Evolutionary conservation across 2,113 vertebrate species (phyloP).

Genomic region (Actinemys pallida): DNA sequence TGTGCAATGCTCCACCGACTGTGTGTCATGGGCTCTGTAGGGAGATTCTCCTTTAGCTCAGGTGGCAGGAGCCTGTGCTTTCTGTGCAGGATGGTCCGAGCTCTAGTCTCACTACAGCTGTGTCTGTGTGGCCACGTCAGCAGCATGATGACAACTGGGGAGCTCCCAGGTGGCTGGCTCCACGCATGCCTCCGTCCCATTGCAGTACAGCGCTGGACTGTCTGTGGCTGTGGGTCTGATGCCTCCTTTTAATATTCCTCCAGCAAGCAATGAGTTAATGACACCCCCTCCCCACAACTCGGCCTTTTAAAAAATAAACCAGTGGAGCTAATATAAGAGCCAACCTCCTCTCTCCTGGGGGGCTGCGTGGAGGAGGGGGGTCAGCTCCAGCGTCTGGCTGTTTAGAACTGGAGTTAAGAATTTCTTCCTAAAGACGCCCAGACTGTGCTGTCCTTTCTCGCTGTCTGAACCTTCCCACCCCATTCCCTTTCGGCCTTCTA

Average conservation of each 20-base stretch:
- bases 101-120: background rate
- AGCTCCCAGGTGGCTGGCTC: background rate
- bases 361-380: fast-evolving
- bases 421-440: background rate
- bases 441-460: background rate
- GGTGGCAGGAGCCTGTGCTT: background rate
- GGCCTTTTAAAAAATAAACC: background rate
- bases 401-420: background rate
- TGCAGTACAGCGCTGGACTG: background rate
- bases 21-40: background rate
- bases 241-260: background rate
- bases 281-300: background rate
- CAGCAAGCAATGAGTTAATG: background rate
- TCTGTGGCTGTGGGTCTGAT: background rate
- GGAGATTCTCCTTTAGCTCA: background rate
- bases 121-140: background rate
- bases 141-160: too few species aligned
- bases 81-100: background rate
- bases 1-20: background rate
- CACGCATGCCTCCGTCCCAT: background rate
- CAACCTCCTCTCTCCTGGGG: fast-evolving
- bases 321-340: fast-evolving
- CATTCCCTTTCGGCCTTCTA: background rate
- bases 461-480: background rate
- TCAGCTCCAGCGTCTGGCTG: fast-evolving